Evolutionary conservation across 2,888 invertebrate species (phyloP).

Genomic region (Corbicula japonica): DNA sequence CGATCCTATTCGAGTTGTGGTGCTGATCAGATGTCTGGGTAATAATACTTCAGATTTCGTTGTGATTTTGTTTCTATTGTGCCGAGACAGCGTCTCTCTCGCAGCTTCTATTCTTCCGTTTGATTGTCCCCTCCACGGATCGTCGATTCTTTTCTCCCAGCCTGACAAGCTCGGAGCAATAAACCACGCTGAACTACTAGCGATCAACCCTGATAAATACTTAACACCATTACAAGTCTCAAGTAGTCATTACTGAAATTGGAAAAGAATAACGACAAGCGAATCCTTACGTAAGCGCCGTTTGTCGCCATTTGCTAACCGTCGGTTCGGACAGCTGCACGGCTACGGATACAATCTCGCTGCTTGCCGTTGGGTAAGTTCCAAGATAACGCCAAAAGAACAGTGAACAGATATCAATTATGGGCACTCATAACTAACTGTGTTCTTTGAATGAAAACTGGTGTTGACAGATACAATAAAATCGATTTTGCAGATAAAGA

Average conservation of each 20-base stretch:
- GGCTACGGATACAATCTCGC: constrained; percentile 45
- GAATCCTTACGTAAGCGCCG: constrained; percentile 52
- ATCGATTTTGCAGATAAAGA: too few relatives aligned
- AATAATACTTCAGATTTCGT: constrained; percentile 33
- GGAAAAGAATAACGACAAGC: constrained; percentile 43
- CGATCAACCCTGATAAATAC: constrained; percentile 57
- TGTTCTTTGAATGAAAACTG: too few relatives aligned
- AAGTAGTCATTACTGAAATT: constrained; percentile 53
- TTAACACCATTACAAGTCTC: constrained; percentile 47
- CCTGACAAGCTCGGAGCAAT: constrained; percentile 42
- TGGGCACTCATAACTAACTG: too few relatives aligned
- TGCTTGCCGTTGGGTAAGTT: constrained; percentile 32
- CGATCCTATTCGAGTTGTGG: constrained; percentile 21
- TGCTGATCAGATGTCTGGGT: constrained; percentile 23
- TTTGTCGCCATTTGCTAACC: constrained; percentile 40
- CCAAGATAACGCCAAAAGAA: too few relatives aligned
- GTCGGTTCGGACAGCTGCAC: constrained; percentile 48
- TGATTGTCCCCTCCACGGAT: constrained; percentile 37
- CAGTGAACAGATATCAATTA: too few relatives aligned
- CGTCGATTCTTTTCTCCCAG: constrained; percentile 7
- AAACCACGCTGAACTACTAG: constrained; percentile 43
- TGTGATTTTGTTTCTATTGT: constrained; percentile 21
- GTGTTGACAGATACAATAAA: too few relatives aligned
- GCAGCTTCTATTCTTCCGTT: constrained; percentile 18
- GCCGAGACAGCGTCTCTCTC: constrained; percentile 7